phyloP scores from a whole-genome alignment of 2,888 invertebrate species.

The Perizoma flavofasciatum region DNA sequence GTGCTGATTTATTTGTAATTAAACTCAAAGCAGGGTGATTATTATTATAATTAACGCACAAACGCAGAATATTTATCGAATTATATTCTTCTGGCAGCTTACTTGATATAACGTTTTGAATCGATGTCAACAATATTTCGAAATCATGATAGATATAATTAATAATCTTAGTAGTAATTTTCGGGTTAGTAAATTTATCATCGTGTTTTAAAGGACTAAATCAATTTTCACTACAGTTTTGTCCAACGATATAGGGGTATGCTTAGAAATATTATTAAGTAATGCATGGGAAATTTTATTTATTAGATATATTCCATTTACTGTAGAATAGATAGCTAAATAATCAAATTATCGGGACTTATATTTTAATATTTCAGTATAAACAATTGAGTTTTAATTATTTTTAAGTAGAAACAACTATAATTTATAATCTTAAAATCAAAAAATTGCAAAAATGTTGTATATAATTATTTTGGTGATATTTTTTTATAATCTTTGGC shows the following conservation, averaged over 20 bases:
- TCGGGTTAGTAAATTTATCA: conserved; percentile 13
- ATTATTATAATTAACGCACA: conserved; percentile 64
- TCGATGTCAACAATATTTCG: conserved; percentile 10
- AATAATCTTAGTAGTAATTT: conserved; percentile 23
- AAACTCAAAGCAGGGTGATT: conserved; percentile 63
- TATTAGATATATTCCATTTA: conserved; percentile 26
- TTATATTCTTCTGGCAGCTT: conserved; percentile 43
- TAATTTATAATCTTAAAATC: too few species aligned
- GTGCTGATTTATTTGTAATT: conserved; percentile 38
- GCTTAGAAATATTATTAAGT: conserved; percentile 13
- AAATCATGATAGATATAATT: conserved; percentile 10
- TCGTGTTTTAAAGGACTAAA: conserved; percentile 4
- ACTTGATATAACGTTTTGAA: conserved; percentile 10
- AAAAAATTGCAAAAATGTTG: conserved; percentile 11
- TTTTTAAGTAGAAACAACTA: too few species aligned
- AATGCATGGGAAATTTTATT: conserved; percentile 17
- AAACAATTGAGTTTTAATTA: too few species aligned
- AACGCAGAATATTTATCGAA: conserved; percentile 47
- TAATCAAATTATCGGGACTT: conserved; percentile 20
- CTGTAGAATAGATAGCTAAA: conserved; percentile 37
- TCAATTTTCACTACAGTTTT: conserved; percentile 12
- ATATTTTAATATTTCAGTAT: not conserved
- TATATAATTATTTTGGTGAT: not conserved
- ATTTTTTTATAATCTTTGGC: not conserved
- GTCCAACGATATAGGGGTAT: conserved; percentile 17